A percentile compares a stretch with the other conserved stretches of the same genome.
phyloP scores from a whole-genome alignment of 2,113 vertebrate species.

The Dendropsophus ebraccatus region DNA sequence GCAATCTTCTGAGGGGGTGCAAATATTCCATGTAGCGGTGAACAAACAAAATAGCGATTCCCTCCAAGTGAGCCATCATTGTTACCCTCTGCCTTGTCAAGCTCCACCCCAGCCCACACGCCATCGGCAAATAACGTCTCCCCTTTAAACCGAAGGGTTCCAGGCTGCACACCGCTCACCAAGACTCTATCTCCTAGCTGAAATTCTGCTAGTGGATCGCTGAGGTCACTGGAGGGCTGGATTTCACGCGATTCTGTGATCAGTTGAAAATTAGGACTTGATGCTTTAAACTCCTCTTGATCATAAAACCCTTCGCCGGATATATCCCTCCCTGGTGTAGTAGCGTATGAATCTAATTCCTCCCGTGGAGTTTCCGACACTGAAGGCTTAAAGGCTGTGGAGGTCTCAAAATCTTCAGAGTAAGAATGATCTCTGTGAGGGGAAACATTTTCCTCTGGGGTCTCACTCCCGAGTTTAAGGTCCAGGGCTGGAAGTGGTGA shows the following conservation, averaged over 20 bases:
- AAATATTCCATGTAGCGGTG: conserved; percentile 88
- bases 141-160: conserved; percentile 90
- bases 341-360: conserved; percentile 37
- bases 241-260: not conserved
- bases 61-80: conserved; percentile 89
- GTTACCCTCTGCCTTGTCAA: conserved; percentile 92
- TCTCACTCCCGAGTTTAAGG: conserved; percentile 29
- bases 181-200: conserved; percentile 86
- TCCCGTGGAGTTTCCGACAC: conserved; percentile 61
- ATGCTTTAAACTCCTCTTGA: not conserved
- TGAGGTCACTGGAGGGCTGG: not conserved
- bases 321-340: conserved; percentile 48
- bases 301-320: not conserved
- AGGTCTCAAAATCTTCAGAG: conserved; percentile 71
- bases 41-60: conserved; percentile 86
- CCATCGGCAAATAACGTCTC: conserved; percentile 88
- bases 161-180: conserved; percentile 88
- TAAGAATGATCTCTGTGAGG: conserved; percentile 64
- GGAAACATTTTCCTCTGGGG: conserved; percentile 56
- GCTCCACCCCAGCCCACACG: conserved; percentile 93
- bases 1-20: conserved; percentile 91
- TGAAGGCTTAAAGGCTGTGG: conserved; percentile 70
- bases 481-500: conserved; percentile 29
- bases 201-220: conserved; percentile 78
- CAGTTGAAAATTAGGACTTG: not conserved